Conservation (phyloP, 1,140 invertebrate genomes). For the Helicoverpa zea region DNA sequence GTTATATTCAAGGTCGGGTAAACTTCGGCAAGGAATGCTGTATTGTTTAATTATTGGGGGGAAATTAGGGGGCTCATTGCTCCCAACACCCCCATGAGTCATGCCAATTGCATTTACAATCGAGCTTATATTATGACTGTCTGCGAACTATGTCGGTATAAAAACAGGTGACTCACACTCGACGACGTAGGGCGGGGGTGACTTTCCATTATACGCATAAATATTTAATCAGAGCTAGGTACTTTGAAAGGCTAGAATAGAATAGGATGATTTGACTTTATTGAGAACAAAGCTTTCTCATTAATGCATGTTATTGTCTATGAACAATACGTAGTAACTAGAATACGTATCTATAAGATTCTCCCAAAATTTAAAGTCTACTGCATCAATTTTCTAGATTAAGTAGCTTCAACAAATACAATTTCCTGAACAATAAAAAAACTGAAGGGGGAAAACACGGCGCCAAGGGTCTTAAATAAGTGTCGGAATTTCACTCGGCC, state of each 20-base stretch:
- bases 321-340: too few species aligned
- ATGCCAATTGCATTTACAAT: constrained; percentile 44
- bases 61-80: not conserved
- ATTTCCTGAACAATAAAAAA: not conserved
- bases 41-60: constrained; percentile 49
- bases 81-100: constrained; percentile 34
- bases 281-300: not conserved
- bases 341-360: too few species aligned
- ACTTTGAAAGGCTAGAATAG: constrained; percentile 12
- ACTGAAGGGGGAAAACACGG: not conserved
- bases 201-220: constrained; percentile 7
- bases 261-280: not conserved
- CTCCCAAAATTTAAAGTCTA: too few species aligned
- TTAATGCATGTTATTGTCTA: too few species aligned
- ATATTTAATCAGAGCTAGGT: constrained; percentile 14
- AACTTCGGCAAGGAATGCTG: constrained; percentile 43
- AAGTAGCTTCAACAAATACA: too few species aligned
- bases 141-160: constrained; percentile 22
- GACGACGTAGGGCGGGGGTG: not conserved
- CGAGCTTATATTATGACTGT: constrained; percentile 41
- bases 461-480: constrained; percentile 28
- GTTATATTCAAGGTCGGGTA: constrained; percentile 70
- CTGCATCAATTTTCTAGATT: too few species aligned
- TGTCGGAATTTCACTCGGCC: constrained; percentile 12
- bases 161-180: constrained; percentile 34